Base-by-base conservation (phyloP, 1,140 invertebrate species). In the Euwallacea similis region DNA sequence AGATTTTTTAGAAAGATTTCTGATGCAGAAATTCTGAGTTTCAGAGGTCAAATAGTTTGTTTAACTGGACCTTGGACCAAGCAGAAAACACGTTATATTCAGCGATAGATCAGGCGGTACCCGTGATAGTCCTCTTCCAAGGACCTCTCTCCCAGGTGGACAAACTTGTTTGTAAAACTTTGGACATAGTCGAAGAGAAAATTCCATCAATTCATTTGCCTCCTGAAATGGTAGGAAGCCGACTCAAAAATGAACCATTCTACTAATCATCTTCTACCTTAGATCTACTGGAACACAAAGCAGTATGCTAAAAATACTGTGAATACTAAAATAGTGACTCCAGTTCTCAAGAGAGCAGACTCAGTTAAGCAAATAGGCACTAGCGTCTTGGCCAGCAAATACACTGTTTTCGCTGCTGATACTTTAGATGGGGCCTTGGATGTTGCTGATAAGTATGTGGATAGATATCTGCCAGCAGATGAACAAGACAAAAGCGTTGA, bases 261-360 rank as follows among this genome's bases (percentile, higher is more conserved):
- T 59, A 7, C n/a, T n/a, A 42, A 33, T 33, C 21, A 33, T 33
- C 21, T 33, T 33, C 21, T 33, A 33, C 21, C 21, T 33, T 79
- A 93, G 91, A 88, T 93, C 80, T 91, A 91, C 79, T 87, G 84
- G 67, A 91, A 89, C 66, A 91, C 91, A 9, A 89, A 90, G 78
- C 88, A 90, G 72, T 92, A 89, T 78, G 88, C 93, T 70, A 87
- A 84, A 69, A 83, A 85, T 76, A 68, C 64, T 11, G 76, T 81
- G 2, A 74, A 77, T 16, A 84, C 80, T 6, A 88, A 85, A 78
- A 84, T 91, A 41, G 87, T 90, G 1, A 85, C 81, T 56, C 89
- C 89, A 2, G 88, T 91, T 7, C 74, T 93, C 7, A 89, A 89
- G 73, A 84, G 91, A 54, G 91, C 91, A 2, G 90, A 90, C 79